Conservation (phyloP, 2,797 vertebrate species). For the Halcyon badia region DNA sequence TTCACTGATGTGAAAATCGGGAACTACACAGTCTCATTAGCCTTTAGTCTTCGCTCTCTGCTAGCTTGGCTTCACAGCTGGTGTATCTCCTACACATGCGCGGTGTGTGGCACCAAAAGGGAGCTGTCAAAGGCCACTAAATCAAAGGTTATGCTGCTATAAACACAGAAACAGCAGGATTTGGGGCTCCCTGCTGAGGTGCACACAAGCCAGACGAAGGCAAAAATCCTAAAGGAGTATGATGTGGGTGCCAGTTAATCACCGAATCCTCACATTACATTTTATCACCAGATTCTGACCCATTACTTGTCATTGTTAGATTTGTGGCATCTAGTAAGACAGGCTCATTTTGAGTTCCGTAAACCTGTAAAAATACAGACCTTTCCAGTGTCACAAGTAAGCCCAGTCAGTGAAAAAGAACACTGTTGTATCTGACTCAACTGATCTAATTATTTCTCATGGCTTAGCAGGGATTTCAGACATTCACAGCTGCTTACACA, state of each 20-base stretch:
- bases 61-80: background rate
- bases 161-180: background rate
- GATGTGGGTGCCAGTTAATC: background rate
- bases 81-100: background rate
- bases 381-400: constrained; percentile 17
- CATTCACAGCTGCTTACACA: background rate
- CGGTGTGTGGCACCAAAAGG: background rate
- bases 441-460: constrained; percentile 30
- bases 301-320: background rate
- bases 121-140: background rate
- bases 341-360: background rate
- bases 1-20: background rate
- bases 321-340: background rate
- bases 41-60: background rate
- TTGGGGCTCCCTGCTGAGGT: background rate
- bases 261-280: background rate
- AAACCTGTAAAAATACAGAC: background rate
- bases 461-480: constrained; percentile 29
- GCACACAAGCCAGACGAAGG: background rate
- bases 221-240: background rate
- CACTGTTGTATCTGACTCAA: constrained; percentile 11
- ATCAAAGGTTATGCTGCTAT: background rate
- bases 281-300: background rate
- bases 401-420: constrained; percentile 1
- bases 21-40: background rate